Conservation (phyloP, 2,797 vertebrate genomes). For the Tympanoctomys barrerae region DNA sequence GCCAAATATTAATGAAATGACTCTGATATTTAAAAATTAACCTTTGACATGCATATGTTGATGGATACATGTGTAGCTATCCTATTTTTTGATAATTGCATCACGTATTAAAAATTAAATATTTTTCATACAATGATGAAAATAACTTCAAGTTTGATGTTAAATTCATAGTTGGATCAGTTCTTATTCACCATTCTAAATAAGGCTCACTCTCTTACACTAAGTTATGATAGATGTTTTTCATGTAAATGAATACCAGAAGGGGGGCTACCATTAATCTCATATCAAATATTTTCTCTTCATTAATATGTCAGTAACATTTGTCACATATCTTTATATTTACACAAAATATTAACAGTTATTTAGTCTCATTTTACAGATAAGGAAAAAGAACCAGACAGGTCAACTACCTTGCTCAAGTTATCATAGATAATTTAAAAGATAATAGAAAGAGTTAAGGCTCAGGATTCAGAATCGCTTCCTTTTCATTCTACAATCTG, state of each 20-base stretch:
- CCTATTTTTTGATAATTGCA: background rate
- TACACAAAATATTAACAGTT: background rate
- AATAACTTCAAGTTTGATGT: background rate
- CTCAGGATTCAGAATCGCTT: background rate
- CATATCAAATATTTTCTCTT: background rate
- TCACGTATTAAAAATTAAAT: background rate
- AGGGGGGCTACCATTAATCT: background rate
- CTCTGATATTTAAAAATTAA: background rate
- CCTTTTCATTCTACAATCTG: background rate
- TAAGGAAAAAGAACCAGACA: background rate
- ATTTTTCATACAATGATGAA: background rate
- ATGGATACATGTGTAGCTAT: background rate
- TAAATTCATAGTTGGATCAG: background rate
- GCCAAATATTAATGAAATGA: background rate
- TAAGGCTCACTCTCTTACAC: background rate
- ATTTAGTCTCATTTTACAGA: background rate
- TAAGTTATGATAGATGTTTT: background rate
- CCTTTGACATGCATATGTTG: background rate
- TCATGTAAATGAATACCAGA: background rate
- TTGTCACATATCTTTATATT: background rate
- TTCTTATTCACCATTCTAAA: background rate
- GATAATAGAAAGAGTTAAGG: background rate
- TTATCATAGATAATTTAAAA: background rate
- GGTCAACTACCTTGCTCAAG: constrained; percentile 16
- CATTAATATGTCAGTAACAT: background rate